Base-by-base conservation (phyloP, 1,140 invertebrate genomes). In the Listronotus bonariensis region DNA sequence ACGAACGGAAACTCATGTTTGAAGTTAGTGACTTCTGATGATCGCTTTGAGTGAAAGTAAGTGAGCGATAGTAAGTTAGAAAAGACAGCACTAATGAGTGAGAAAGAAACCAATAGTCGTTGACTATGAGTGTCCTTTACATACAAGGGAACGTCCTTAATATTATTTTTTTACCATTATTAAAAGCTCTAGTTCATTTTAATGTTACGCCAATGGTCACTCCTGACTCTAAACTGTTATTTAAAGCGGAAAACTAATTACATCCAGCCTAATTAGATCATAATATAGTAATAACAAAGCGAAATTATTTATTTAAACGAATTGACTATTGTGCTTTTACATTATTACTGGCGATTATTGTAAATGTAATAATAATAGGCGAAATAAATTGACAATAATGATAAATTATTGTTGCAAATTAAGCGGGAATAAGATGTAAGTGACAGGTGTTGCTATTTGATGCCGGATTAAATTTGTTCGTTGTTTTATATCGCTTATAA, bases 381-480 rank as follows among this genome's bases (percentile, higher is more conserved):
- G 18, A 56, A 43, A 42, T 41, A 18, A 36, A 36, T 43, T 56
- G 41, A 56, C 53, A 56, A 56, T 56, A 56, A 56, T 56, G 53
- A 56, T 56, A 36, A 56, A 56, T 56, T 38, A 43, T 41, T 41
- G 40, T 17, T 43, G 20, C 20, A 42, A 56, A 56, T 56, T 56
- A 42, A 43, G 17, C 34, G 20, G 10, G 26, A 54, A 14, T 36
- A 41, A 56, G 12, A 20, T 38, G 53, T 12, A 43, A 56, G 5
- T 56, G 40, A 26, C 41, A 56, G 53, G 53, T 56, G 53, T 43
- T n/a, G 41, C n/a, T n/a, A 9, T 45, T 14, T 15, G 5, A 17
- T 14, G 42, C 2, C 42, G n/a, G 42, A 45, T 45, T 45, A 15
- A 45, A 45, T 7, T 14, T 7, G 10, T 10, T 14, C 10, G n/a